Evolutionary conservation across 1,140 invertebrate species (phyloP), one percentile per base, ranked within the genome.

Genomic region (Lepidurus couesii): DNA sequence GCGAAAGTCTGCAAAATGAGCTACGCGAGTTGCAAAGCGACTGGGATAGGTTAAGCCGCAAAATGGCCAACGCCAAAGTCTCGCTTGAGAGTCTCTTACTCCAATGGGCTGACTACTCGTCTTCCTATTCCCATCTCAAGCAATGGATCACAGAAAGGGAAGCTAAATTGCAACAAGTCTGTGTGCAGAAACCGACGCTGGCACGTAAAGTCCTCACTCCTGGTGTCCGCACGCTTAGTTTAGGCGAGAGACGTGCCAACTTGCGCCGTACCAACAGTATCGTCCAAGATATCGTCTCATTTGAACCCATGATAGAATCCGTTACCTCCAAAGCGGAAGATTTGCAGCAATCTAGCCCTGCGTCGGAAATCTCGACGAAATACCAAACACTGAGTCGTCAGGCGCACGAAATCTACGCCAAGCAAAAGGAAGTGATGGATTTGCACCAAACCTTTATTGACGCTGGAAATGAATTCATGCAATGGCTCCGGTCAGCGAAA

Each of bases 71-170:
- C 13, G 92, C 93, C 0, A 97, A 97, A 87, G 95, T 97, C 24
- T 91, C 95, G 82, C 84, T 98, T 24, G 96, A 98, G 85, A 96
- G 95, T 0, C 93, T 91, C 83, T 86, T 98, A 9, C 85, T 97
- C 1, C 94, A 96, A 89, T 97, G 95, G 95, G 93, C 94, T n/a
- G 95, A 97, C 84, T 97, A 96, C 83, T 95, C 92, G 83, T 94
- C 93, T 26, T 95, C 93, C 21, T 95, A 95, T 81, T 91, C 92
- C 13, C 94, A 97, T 82, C 85, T 98, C 7, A 91, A 96, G 83
- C 93, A 96, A 88, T 97, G 96, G 95, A 94, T 98, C n/a, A 92
- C 90, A 47, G 96, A 98, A 82, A 90, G 95, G 81, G 95, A 98
- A 86, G 92, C 93, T 0, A 95, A 97, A 86, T 84, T 98, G n/a